Evolutionary conservation across 2,888 invertebrate species (phyloP), one percentile per base, ranked within the genome.

Genomic region (Abrostola triplasia): DNA sequence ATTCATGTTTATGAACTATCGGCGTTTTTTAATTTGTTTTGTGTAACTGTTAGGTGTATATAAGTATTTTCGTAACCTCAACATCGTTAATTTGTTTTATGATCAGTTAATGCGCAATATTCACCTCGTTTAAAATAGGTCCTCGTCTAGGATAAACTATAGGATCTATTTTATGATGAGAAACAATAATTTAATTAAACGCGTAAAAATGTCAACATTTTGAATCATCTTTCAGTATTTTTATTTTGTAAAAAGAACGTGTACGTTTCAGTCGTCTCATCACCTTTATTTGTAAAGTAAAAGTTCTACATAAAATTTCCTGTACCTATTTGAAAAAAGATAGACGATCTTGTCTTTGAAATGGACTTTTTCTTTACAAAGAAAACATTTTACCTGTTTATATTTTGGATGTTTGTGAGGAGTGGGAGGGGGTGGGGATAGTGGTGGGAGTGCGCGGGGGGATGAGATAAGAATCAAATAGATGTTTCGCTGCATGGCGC

Each of bases 391-490:
- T 90, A 92, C 90, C 90, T 91, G 89, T 90, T 91, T 90, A 90
- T 90, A 90, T 92, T 91, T 91, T 83, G 89, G 89, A 88, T 84
- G 88, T 85, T 82, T 79, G 83, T 81, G 83, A 83, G 78, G 82
- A 80, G 82, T 82, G 82, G 70, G 72, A 62, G 63, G 70, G 73
- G 66, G 64, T 68, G 64, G 55, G 70, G 70, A 65, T 75, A 80
- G 79, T 80, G 58, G 77, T 59, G 80, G 74, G 80, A 63, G 73
- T 70, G 55, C 60, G 76, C 76, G 77, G 81, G 79, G 84, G 87
- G 87, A 83, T 79, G 84, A 92, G 94, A 94, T 94, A 94, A 91
- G 92, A 92, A 94, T 94, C 94, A 93, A 93, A 94, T 94, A 90
- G 92, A 94, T 94, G 94, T 93, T 94, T 91, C 93, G 88, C 88